Percentiles rank a stretch among this genome's conserved stretches.
phyloP scores from a whole-genome alignment of 1,140 invertebrate species.

The Telenomus remus region DNA sequence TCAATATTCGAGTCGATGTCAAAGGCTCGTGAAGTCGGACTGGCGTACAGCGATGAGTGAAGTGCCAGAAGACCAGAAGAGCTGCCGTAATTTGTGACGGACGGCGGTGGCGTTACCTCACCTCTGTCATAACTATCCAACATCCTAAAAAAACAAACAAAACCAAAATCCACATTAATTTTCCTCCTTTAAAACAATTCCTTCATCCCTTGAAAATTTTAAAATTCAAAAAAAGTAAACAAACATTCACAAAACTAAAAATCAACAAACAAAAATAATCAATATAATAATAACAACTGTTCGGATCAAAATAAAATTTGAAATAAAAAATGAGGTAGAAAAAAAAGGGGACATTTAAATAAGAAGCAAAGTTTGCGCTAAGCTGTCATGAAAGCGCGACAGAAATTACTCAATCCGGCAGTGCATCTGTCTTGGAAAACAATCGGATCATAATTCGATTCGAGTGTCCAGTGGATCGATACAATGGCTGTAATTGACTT shows the following conservation, averaged over 20 bases:
- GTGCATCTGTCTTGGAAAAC: conserved; percentile 11
- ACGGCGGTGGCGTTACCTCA: conserved; percentile 72
- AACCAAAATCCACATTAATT: conserved; percentile 1
- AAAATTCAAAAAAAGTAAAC: no score
- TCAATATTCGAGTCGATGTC: conserved; percentile 73
- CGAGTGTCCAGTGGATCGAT: conserved; percentile 30
- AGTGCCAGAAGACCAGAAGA: conserved; percentile 71
- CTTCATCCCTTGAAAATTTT: no score
- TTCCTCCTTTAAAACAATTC: no score
- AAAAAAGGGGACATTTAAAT: background rate
- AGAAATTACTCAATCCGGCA: conserved; percentile 14
- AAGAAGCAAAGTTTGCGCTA: background rate
- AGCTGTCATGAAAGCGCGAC: background rate
- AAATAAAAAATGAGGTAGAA: no score
- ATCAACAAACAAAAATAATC: no score
- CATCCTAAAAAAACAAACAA: conserved; percentile 69
- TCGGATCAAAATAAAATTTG: no score
- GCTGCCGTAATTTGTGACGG: conserved; percentile 70
- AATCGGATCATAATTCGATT: conserved; percentile 53
- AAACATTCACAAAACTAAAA: no score
- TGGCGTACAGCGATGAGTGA: conserved; percentile 72
- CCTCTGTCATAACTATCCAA: conserved; percentile 74
- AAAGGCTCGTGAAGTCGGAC: conserved; percentile 69
- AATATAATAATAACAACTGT: no score
- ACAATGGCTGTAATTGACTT: conserved; percentile 55